A percentile compares a stretch with the other conserved stretches of the same genome.
These are phyloP conservation scores for Furcula furcula DNA, from an alignment of 2,888 invertebrate genomes.

Conservation along the genomic window DNA sequence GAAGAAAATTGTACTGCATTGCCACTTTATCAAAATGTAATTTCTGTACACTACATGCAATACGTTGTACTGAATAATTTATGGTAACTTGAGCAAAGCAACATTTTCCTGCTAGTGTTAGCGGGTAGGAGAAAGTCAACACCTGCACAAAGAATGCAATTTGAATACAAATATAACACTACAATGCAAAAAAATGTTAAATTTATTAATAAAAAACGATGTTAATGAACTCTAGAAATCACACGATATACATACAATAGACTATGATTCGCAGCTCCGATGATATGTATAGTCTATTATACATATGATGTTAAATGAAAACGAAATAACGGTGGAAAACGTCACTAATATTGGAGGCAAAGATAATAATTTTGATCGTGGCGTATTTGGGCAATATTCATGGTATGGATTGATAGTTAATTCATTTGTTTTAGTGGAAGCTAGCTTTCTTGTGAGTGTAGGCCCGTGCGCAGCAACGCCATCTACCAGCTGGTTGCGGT, in stretches of 20 bases:
- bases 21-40: constrained; percentile 61
- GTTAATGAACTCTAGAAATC: constrained; percentile 65
- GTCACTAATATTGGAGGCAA: constrained; percentile 58
- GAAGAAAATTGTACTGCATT: constrained; percentile 43
- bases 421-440: constrained; percentile 73
- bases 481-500: constrained; percentile 53
- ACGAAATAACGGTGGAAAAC: constrained; percentile 62
- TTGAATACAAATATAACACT: constrained; percentile 74
- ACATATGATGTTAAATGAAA: constrained; percentile 47
- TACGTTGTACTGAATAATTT: constrained; percentile 51
- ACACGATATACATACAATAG: constrained; percentile 55
- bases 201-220: constrained; percentile 60
- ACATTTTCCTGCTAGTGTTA: constrained; percentile 81
- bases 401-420: constrained; percentile 63
- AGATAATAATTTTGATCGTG: constrained; percentile 18
- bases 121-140: constrained; percentile 78
- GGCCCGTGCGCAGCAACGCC: constrained; percentile 53
- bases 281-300: constrained; percentile 46
- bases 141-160: constrained; percentile 80
- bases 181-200: constrained; percentile 76
- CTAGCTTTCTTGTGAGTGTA: constrained; percentile 64
- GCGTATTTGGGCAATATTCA: constrained; percentile 23
- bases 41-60: constrained; percentile 66
- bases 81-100: constrained; percentile 72
- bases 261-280: constrained; percentile 27